Conservation (phyloP, 2,888 invertebrate genomes). For the Rhingia campestris region DNA sequence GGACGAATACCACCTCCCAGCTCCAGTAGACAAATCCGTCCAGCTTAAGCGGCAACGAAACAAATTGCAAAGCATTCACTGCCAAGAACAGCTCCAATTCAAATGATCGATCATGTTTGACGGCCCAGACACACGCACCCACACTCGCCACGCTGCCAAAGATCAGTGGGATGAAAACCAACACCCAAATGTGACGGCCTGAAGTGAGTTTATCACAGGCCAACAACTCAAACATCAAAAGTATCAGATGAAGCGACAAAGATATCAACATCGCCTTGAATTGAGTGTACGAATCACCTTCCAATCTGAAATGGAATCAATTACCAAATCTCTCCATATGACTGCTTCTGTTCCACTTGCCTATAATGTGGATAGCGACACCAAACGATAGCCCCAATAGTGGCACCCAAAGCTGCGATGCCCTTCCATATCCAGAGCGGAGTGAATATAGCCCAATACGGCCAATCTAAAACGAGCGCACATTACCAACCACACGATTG, state of each 20-base stretch:
- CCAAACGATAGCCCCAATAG: slow-evolving; percentile 97
- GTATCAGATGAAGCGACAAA: slow-evolving; percentile 94
- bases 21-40: slow-evolving; percentile 95
- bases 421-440: slow-evolving; percentile 99
- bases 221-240: slow-evolving; percentile 97
- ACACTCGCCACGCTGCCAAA: slow-evolving; percentile 98
- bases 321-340: neutral
- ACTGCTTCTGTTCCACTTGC: slow-evolving; percentile 82
- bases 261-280: slow-evolving; percentile 99
- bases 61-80: slow-evolving; percentile 98
- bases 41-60: slow-evolving; percentile 95
- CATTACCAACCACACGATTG: neutral
- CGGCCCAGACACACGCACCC: slow-evolving; percentile 98
- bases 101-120: slow-evolving; percentile 98
- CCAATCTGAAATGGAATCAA: slow-evolving; percentile 87
- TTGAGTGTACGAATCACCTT: slow-evolving; percentile 97
- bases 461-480: slow-evolving; percentile 86
- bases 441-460: slow-evolving; percentile 97
- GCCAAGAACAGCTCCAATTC: slow-evolving; percentile 97
- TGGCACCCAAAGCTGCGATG: slow-evolving; percentile 93
- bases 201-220: slow-evolving; percentile 97
- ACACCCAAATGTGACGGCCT: slow-evolving; percentile 89
- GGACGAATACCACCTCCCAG: slow-evolving; percentile 98
- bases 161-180: slow-evolving; percentile 97
- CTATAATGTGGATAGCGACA: slow-evolving; percentile 97